These are phyloP conservation scores for Apaloderma vittatum DNA, from an alignment of 2,113 vertebrate species.

Conservation along the genomic window DNA sequence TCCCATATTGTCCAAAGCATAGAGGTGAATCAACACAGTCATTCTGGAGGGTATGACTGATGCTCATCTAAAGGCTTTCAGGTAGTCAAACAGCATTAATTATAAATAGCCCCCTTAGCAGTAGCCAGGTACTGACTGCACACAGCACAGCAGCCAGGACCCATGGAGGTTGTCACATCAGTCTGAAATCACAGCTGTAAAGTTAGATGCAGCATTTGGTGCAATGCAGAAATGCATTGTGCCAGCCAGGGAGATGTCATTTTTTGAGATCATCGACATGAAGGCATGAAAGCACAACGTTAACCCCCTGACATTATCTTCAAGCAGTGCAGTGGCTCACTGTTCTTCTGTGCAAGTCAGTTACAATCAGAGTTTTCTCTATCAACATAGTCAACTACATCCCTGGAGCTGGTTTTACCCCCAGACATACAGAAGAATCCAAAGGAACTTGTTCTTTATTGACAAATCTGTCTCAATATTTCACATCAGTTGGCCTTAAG, in stretches of 20 bases:
- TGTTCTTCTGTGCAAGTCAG: neutral
- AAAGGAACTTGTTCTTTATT: neutral
- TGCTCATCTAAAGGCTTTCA: neutral
- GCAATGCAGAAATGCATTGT: conserved; percentile 27
- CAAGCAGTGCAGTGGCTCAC: neutral
- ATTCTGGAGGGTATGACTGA: neutral
- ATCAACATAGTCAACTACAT: neutral
- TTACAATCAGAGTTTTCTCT: neutral
- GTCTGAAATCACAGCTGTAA: neutral
- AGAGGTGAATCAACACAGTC: neutral
- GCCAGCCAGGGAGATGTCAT: neutral
- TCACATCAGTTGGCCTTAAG: neutral
- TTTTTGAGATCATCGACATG: neutral
- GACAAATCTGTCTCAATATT: conserved; percentile 26
- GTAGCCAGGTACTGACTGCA: neutral
- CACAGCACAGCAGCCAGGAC: neutral
- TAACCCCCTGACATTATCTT: neutral
- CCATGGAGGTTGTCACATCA: neutral
- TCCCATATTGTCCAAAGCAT: neutral
- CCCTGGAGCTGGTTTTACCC: neutral
- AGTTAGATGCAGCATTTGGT: neutral
- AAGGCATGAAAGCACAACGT: neutral
- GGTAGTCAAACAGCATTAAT: neutral
- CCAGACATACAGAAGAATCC: neutral
- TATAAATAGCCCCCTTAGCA: neutral